phyloP scores from a whole-genome alignment of 2,797 vertebrate species.

The Neosalanx taihuensis region DNA sequence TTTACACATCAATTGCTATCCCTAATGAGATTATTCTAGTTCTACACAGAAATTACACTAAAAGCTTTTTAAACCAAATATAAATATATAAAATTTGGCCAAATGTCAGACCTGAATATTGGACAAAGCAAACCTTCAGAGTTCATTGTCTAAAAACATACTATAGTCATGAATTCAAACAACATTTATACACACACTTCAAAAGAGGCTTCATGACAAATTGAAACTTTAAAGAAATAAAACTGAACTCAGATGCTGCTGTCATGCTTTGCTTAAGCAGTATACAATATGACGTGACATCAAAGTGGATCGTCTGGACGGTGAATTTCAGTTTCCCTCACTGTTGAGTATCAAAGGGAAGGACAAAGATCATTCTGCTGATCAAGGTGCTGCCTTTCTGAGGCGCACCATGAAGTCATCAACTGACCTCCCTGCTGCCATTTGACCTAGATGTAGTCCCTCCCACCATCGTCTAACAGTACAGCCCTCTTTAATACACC shows the following conservation, averaged over 20 bases:
- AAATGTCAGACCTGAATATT: conserved; percentile 14
- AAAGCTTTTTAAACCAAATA: conserved; percentile 9
- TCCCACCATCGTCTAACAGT: too few relatives aligned
- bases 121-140: neutral
- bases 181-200: neutral
- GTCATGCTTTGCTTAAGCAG: neutral
- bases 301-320: neutral
- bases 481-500: too few relatives aligned
- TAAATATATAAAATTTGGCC: conserved; percentile 22
- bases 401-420: too few relatives aligned
- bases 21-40: conserved; percentile 26
- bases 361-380: too few relatives aligned
- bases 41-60: conserved; percentile 31
- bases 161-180: too few relatives aligned
- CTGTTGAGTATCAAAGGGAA: conserved; percentile 40
- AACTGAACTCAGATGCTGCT: neutral
- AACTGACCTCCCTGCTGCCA: too few relatives aligned
- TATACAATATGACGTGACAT: neutral
- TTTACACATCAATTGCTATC: conserved; percentile 41
- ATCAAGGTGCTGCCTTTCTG: too few relatives aligned
- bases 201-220: neutral
- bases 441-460: too few relatives aligned
- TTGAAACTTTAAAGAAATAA: neutral
- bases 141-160: neutral
- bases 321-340: neutral